Evolutionary conservation across 2,888 invertebrate species (phyloP), one percentile per base, ranked within the genome.

Genomic region (Diaperis boleti): DNA sequence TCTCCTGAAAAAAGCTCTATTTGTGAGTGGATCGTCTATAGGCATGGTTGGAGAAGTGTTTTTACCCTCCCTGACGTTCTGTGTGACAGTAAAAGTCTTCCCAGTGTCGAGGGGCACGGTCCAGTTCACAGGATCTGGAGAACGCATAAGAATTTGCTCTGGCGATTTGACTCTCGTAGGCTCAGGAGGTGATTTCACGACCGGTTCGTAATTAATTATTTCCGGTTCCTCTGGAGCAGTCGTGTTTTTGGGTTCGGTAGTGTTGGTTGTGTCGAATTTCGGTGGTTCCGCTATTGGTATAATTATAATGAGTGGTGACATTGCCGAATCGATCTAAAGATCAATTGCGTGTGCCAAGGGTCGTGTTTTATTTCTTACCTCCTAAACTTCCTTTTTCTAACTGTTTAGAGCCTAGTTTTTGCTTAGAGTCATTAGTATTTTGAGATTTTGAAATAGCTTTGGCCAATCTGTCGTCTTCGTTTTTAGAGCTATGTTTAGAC

Each of bases 101-200:
- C 95, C 94, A 71, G 94, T 95, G 82, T 96, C 95, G 77, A 95
- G 85, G 55, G 95, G 95, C 64, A 95, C 95, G 49, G 95, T 95
- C 95, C 95, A 96, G 83, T 95, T 95, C 75, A 95, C 95, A 50
- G 95, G 95, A 83, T 95, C 95, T 8, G 95, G 95, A 13, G 95
- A 95, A 71, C 94, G 87, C 90, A 95, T 93, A 79, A 94, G 89
- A 83, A 94, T 92, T 81, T 94, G 93, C 79, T 95, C 95, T 0
- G 95, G 95, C 7, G 95, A 95, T 82, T 95, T 96, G 65, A 95
- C 95, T 76, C 95, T 85, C 41, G 95, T 96, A 39, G 95, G 95
- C 78, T 96, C 95, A 42, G 95, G 95, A 0, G 95, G 95, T 13
- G 95, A 95, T 82, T 95, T 95, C 18, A 95, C 92, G 71, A 95